Evolutionary conservation across 2,113 vertebrate species (phyloP).

Genomic region (Lepus europaeus): DNA sequence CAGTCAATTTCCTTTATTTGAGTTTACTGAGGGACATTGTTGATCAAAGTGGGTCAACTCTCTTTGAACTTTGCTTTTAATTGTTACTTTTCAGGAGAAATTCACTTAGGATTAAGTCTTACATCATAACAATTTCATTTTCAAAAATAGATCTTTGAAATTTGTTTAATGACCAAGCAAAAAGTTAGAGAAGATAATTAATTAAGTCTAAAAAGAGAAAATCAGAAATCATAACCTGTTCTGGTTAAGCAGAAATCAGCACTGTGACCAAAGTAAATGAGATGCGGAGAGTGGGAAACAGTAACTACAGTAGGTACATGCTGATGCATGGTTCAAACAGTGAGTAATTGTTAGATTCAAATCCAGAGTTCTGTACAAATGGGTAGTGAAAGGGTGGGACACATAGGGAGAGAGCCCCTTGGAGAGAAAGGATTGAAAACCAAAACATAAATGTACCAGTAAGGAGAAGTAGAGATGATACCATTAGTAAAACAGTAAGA

Average conservation of each 20-base stretch:
- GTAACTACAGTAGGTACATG: background rate
- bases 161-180: slow-evolving; percentile 35
- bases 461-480: slow-evolving; percentile 29
- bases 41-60: background rate
- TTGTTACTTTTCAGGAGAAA: slow-evolving; percentile 43
- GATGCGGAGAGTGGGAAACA: background rate
- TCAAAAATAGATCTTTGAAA: slow-evolving; percentile 13
- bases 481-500: slow-evolving; percentile 15
- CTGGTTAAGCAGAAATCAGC: background rate
- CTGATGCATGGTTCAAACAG: background rate
- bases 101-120: slow-evolving; percentile 52
- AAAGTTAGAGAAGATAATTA: slow-evolving; percentile 28
- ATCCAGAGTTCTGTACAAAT: background rate
- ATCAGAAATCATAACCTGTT: background rate
- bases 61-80: slow-evolving; percentile 51
- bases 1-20: slow-evolving; percentile 28
- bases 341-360: background rate
- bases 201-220: slow-evolving; percentile 25
- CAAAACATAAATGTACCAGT: background rate
- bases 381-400: background rate
- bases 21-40: background rate
- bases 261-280: background rate
- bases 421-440: background rate
- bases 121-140: slow-evolving; percentile 13
- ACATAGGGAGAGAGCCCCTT: background rate